phyloP scores from a whole-genome alignment of 2,888 invertebrate genomes.

The Coleophora flavipennella region DNA sequence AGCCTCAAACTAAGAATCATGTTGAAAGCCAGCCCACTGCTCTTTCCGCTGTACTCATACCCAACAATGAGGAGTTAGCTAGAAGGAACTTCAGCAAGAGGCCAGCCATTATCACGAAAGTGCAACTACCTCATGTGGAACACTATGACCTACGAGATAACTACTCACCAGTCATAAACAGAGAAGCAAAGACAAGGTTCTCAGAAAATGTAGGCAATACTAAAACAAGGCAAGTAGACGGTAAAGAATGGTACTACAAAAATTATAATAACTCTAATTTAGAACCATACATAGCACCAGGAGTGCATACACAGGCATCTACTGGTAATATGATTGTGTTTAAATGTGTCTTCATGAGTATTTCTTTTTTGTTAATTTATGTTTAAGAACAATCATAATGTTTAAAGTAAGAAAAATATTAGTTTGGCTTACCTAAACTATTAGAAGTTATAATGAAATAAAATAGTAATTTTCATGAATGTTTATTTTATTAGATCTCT shows the following conservation, averaged over 20 bases:
- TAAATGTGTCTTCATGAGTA: no score
- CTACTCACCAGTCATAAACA: constrained; percentile 49
- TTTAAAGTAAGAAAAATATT: no score
- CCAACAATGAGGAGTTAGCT: constrained; percentile 57
- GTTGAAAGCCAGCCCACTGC: constrained; percentile 60
- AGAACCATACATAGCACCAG: constrained; percentile 61
- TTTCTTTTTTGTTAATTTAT: no score
- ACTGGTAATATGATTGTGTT: constrained; percentile 18
- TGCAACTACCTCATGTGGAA: constrained; percentile 49
- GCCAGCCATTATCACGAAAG: constrained; percentile 61
- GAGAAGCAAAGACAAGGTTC: constrained; percentile 58
- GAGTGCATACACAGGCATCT: constrained; percentile 30
- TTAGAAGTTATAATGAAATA: no score
- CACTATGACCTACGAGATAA: constrained; percentile 41
- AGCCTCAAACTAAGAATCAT: constrained; percentile 43
- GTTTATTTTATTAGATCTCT: no score
- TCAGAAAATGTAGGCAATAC: constrained; percentile 48
- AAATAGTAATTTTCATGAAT: no score
- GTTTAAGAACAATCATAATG: no score
- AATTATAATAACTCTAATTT: constrained; percentile 81
- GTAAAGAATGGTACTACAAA: constrained; percentile 88
- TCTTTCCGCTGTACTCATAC: constrained; percentile 75
- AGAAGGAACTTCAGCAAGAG: constrained; percentile 42
- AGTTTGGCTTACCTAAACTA: no score
- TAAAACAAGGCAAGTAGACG: constrained; percentile 58